phyloP scores from a whole-genome alignment of 1,140 invertebrate genomes.

The Cyclina sinensis region DNA sequence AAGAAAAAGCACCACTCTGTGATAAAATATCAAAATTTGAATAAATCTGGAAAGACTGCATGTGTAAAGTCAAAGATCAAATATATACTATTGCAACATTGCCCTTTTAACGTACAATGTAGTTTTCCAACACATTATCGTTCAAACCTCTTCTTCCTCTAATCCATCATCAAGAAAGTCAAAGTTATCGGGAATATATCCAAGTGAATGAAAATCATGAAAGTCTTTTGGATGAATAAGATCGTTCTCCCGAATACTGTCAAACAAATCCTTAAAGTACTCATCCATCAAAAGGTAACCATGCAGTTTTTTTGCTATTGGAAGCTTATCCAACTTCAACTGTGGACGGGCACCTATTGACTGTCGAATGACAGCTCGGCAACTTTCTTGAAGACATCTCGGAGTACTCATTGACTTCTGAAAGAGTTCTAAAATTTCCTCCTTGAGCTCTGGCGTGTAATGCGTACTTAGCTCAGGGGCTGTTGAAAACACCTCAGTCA shows the following conservation, averaged over 20 bases:
- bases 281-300: constrained; percentile 63
- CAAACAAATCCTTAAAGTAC: constrained; percentile 44
- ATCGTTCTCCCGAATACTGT: constrained; percentile 32
- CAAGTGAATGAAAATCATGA: constrained; percentile 27
- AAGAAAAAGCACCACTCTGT: no score
- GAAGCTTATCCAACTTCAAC: constrained; percentile 43
- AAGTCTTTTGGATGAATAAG: constrained; percentile 37
- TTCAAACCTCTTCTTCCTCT: not conserved
- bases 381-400: constrained; percentile 51
- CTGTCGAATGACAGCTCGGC: constrained; percentile 42
- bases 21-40: no score
- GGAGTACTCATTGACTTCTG: not conserved
- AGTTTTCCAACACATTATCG: not conserved
- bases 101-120: not conserved
- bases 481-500: constrained; percentile 76
- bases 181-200: constrained; percentile 12
- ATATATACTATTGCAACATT: not conserved
- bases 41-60: no score
- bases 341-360: constrained; percentile 30
- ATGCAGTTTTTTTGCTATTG: constrained; percentile 48
- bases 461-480: constrained; percentile 74
- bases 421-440: constrained; percentile 71
- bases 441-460: constrained; percentile 71
- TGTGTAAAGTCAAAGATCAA: not conserved
- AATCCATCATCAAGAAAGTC: not conserved